Evolutionary conservation across 2,888 invertebrate species (phyloP), one percentile per base, ranked within the genome.

Genomic region (Oligia latruncula): DNA sequence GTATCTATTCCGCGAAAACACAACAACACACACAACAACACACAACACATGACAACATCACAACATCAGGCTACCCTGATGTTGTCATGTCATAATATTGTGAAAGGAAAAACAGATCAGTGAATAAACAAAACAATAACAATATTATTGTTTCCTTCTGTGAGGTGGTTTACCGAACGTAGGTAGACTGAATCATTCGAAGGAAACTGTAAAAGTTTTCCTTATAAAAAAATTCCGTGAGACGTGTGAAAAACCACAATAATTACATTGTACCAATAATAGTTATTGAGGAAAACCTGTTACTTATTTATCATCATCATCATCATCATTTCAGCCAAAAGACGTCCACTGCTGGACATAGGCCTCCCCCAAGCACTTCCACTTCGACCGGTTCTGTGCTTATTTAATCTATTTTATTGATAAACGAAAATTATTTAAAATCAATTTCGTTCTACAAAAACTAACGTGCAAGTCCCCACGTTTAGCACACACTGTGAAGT

Each of bases 141-240:
- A 49, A 49, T 70, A 0, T 23, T 58, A 70, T 52, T 64, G 8
- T 71, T 71, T 62, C 66, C 71, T 71, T 20, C 0, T 35, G 4
- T 17, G 20, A 70, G 13, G n/a, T 82, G n/a, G 52, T 60, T 60
- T 17, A 82, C 60, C 43, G n/a, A 65, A 52, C 46, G 55, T 62
- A 55, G 15, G 15, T 35, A 71, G n/a, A n/a, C 3, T 84, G 60
- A 82, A n/a, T 82, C 62, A 84, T 23, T 55, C 35, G 8, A 65
- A 58, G 74, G 82, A 84, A 80, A 82, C n/a, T 62, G 8, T n/a
- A 17, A 4, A 23, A 40, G 0, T 35, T 73, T 35, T 83, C 81
- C 62, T 81, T 1, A 17, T 46, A 52, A 20, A 60, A 58, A 67
- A 23, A 29, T 11, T 1, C 58, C 58, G 11, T n/a, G 58, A 11